phyloP scores from a whole-genome alignment of 2,888 invertebrate genomes.

The Hyposoter dolosus region DNA sequence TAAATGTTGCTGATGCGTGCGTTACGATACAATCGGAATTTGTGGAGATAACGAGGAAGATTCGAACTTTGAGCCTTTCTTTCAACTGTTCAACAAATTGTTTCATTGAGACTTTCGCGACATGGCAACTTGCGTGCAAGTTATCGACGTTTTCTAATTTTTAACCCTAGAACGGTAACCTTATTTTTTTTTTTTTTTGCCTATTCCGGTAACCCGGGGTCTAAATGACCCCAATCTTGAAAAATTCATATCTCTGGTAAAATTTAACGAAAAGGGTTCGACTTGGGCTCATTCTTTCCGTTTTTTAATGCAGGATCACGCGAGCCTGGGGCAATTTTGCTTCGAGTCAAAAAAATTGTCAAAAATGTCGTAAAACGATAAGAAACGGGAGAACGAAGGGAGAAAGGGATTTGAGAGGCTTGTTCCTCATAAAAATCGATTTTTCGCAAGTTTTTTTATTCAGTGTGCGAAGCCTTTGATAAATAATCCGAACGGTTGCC shows the following conservation, averaged over 20 bases:
- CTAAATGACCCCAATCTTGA: too few relatives aligned
- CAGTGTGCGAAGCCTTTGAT: background rate
- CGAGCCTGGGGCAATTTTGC: too few relatives aligned
- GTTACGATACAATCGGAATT: background rate
- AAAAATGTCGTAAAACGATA: background rate
- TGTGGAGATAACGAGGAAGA: background rate
- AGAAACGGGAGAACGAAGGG: background rate
- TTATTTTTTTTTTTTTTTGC: too few relatives aligned
- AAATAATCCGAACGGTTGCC: background rate
- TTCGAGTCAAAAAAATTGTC: too few relatives aligned
- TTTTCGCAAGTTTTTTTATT: background rate
- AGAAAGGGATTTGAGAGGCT: too few relatives aligned
- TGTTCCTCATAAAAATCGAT: slow-evolving; percentile 6
- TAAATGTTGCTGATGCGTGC: background rate
- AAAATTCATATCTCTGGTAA: too few relatives aligned
- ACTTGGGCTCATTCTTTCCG: too few relatives aligned
- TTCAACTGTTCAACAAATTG: background rate
- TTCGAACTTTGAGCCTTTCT: background rate
- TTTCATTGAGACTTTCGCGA: background rate
- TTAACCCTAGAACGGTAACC: background rate
- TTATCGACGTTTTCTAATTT: background rate
- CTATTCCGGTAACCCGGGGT: too few relatives aligned
- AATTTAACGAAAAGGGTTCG: too few relatives aligned
- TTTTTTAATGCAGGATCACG: too few relatives aligned
- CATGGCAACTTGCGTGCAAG: background rate